Evolutionary conservation across 1,140 invertebrate genomes (phyloP).

Genomic region (Drosophila ficusphila): DNA sequence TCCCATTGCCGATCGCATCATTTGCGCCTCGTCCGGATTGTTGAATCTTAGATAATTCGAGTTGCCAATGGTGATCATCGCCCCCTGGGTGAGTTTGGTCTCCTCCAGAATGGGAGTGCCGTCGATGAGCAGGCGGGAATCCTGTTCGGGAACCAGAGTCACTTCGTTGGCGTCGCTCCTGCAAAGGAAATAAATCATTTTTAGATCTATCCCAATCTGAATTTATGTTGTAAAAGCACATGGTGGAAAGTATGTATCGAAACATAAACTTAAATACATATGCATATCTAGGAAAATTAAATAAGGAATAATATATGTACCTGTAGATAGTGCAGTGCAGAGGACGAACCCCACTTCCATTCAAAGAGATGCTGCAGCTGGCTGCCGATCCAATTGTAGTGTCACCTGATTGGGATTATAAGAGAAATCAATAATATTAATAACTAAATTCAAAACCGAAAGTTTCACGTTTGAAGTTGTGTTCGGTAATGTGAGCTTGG

Average conservation of each 20-base stretch:
- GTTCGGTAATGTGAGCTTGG: conserved; percentile 17
- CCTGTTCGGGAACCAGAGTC: conserved; percentile 88
- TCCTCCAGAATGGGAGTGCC: conserved; percentile 66
- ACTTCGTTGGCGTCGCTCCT: conserved; percentile 90
- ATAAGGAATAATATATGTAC: background rate
- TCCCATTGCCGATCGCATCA: conserved; percentile 87
- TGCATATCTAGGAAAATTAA: background rate
- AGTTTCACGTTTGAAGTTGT: conserved; percentile 1
- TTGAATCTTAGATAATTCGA: conserved; percentile 96
- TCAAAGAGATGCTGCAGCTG: conserved; percentile 91
- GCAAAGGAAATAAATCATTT: too few relatives aligned
- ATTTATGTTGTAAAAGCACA: too few relatives aligned
- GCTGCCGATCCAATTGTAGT: conserved; percentile 90
- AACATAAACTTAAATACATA: too few relatives aligned
- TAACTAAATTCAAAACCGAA: background rate
- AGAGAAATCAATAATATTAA: conserved; percentile 19
- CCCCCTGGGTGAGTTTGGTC: conserved; percentile 86
- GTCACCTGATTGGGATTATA: conserved; percentile 86
- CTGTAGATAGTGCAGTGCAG: conserved; percentile 91
- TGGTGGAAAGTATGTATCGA: too few relatives aligned
- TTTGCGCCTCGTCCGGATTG: conserved; percentile 93
- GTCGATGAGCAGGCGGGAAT: conserved; percentile 77
- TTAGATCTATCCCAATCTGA: too few relatives aligned
- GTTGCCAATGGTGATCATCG: conserved; percentile 93
- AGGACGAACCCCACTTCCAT: conserved; percentile 91